These are phyloP conservation scores for Altica lythri DNA, from an alignment of 2,888 invertebrate species.

Conservation along the genomic window DNA sequence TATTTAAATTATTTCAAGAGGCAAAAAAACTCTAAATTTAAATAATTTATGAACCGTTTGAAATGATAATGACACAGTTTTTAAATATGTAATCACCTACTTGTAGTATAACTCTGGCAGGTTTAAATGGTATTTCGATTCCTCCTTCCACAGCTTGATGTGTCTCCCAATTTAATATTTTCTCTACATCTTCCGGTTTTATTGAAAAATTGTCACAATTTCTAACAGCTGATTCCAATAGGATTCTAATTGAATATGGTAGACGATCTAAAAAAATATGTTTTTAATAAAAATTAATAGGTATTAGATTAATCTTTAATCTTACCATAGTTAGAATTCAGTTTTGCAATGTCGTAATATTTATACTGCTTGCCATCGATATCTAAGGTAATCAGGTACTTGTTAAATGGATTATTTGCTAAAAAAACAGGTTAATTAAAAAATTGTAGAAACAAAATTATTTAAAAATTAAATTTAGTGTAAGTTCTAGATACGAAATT, in stretches of 20 bases:
- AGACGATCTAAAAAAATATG: constrained; percentile 66
- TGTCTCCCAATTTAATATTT: constrained; percentile 85
- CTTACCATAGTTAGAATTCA: constrained; percentile 85
- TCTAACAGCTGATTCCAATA: constrained; percentile 93
- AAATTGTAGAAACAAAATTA: too few species aligned
- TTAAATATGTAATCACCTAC: constrained; percentile 62
- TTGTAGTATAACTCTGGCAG: constrained; percentile 93
- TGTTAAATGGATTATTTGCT: constrained; percentile 67
- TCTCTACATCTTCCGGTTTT: constrained; percentile 81
- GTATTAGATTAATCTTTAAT: constrained; percentile 27
- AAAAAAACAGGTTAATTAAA: too few species aligned
- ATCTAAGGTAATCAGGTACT: constrained; percentile 64
- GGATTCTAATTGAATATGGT: constrained; percentile 89
- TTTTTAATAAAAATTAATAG: constrained; percentile 5
- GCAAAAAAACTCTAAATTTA: too few species aligned
- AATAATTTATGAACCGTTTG: too few species aligned
- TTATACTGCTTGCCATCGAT: constrained; percentile 69
- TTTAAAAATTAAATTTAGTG: too few species aligned
- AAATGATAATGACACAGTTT: too few species aligned
- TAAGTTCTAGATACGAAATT: too few species aligned
- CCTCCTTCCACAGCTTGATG: constrained; percentile 71
- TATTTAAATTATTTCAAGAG: too few species aligned
- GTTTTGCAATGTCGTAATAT: constrained; percentile 77
- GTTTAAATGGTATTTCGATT: constrained; percentile 94
- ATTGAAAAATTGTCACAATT: constrained; percentile 97